Base-by-base conservation (phyloP, 2,797 vertebrate species). In the Gymnoscopelus braueri region DNA sequence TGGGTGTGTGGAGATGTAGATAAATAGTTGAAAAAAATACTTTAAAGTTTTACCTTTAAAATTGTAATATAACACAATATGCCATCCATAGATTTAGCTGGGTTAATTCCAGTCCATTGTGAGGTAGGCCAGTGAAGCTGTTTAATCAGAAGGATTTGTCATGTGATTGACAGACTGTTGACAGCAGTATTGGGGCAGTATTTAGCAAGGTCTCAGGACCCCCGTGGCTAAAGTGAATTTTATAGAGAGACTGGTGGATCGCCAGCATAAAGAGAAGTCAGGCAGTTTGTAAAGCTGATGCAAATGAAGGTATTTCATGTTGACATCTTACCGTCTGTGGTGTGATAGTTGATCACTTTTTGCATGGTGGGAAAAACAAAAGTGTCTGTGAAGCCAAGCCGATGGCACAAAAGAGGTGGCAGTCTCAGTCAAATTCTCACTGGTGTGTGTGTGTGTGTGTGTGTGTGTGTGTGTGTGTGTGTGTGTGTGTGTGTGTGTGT, bases 151-250 rank as follows among this genome's bases (percentile, higher is more conserved):
- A 83, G 85, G 89, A 90, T 91, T 91, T 90, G 88, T 84, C 84
- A 79, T 84, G 82, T 93, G 92, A 95, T 92, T 94, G 94, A 94
- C 92, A 90, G 91, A 91, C 89, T 92, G 92, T 92, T 94, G 92
- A 94, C 92, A 93, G 93, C 89, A 77, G 90, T 88, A 91, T 92
- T 92, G 93, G 90, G 87, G 80, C 87, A 89, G 92, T 92, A 91
- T 94, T 94, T 94, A 94, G 92, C 91, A 83, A 89, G 93, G 93
- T 93, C 91, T 88, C 87, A 53, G 91, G 86, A 91, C 92, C 93
- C 93, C 93, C 55, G 75, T 76, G 83, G 93, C 89, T 93, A 89
- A 93, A 93, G 92, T 92, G 93, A 94, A 92, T 93, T 93, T 94
- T 94, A 92, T 92, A 88, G 92, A 92, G 89, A 88, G 86, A 87